These are phyloP conservation scores for Drepana arcuata DNA, from an alignment of 1,140 invertebrate genomes.

Conservation along the genomic window DNA sequence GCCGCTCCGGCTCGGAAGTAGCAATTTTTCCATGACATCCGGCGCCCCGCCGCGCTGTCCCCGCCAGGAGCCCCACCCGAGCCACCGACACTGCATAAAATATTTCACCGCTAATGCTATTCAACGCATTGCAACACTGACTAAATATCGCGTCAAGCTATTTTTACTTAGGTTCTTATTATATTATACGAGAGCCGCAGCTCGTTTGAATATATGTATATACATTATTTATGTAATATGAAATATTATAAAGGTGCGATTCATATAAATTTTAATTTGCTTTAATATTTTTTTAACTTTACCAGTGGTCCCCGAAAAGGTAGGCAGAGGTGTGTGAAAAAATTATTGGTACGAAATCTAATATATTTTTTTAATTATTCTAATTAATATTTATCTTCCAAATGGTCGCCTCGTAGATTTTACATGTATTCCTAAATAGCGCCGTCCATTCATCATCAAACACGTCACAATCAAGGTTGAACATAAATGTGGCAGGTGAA, in stretches of 20 bases:
- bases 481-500: neutral
- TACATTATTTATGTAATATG: neutral
- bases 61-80: slow-evolving; percentile 26
- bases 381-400: no score
- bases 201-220: neutral
- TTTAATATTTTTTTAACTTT: no score
- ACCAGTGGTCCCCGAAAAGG: no score
- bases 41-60: slow-evolving; percentile 39
- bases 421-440: no score
- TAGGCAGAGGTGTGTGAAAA: no score
- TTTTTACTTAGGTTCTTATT: slow-evolving; percentile 3
- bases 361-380: no score
- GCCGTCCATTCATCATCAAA: no score
- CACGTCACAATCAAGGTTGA: no score
- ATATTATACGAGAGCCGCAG: neutral
- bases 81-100: slow-evolving; percentile 28
- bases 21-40: slow-evolving; percentile 63
- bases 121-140: slow-evolving; percentile 18
- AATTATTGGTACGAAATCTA: no score
- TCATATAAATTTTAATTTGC: no score
- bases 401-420: no score
- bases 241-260: no score
- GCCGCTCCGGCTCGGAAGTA: slow-evolving; percentile 41
- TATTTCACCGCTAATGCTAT: slow-evolving; percentile 26
- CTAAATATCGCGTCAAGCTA: slow-evolving; percentile 11